Conservation (phyloP, 1,140 invertebrate genomes). For the Archegozetes longisetosus region DNA sequence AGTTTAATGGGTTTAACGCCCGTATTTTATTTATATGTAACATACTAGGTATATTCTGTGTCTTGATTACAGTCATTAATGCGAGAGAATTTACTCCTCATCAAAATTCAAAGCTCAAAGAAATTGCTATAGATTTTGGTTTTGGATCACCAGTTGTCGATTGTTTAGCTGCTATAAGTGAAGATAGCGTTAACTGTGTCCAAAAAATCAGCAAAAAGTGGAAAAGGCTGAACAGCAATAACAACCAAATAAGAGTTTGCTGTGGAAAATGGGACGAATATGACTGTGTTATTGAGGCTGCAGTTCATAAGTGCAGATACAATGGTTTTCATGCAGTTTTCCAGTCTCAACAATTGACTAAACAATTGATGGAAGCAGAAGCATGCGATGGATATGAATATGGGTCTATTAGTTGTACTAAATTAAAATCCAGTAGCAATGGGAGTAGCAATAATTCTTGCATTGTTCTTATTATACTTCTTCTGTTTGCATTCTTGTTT, state of each 20-base stretch:
- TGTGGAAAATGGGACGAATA: background rate
- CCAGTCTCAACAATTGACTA: background rate
- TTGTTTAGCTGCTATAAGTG: background rate
- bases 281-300: background rate
- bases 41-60: too few species aligned
- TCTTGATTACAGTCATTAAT: too few species aligned
- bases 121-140: background rate
- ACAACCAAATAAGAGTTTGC: background rate
- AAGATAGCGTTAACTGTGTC: background rate
- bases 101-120: background rate
- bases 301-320: background rate
- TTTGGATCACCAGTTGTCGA: background rate
- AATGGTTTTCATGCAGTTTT: background rate
- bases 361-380: background rate
- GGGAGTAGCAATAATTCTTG: too few species aligned
- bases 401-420: background rate
- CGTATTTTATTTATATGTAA: too few species aligned
- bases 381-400: background rate
- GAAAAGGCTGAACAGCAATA: background rate
- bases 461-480: too few species aligned
- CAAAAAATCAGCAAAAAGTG: background rate
- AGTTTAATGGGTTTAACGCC: too few species aligned
- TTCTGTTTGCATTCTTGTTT: too few species aligned
- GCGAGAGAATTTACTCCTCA: too few species aligned
- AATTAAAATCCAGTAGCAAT: too few species aligned